Evolutionary conservation across 1,140 invertebrate species (phyloP), one percentile per base, ranked within the genome.

Genomic region (Ruditapes philippinarum): DNA sequence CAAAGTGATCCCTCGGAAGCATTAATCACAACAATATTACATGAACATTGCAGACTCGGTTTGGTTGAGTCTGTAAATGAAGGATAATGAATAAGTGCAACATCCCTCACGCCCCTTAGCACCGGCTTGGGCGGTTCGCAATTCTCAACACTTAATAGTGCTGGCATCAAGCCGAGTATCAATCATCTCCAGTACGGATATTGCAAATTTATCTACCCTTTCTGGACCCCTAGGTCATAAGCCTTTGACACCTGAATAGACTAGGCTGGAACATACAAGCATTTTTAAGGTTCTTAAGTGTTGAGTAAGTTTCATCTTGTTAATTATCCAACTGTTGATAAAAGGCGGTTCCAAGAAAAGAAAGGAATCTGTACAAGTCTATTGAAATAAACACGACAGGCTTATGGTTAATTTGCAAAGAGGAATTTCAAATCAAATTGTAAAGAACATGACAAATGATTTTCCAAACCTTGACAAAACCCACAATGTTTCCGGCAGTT

Each of bases 391-490:
- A 14, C 4, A 57, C n/a, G 4, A 22, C n/a, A 57, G 7, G 17
- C 4, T 22, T 22, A 5, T 3, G 3, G 19, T 11, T 7, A 5
- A 11, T 14, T 4, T 11, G 7, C n/a, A 11, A 3, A 57, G 17
- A 57, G n/a, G 4, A n/a, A 57, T 3, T 57, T 22, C n/a, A 22
- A 5, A 17, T 11, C 45, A 22, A 22, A 19, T 5, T 57, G 7
- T 3, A 22, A 11, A 14, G n/a, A 57, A 3, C 51, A 22, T 57
- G 45, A 11, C 19, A 11, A 11, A 49, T 49, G 9, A 11, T 49
- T n/a, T 57, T 57, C 38, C 51, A 73, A 22, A 85, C 84, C 84
- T 42, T 57, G 11, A 42, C 84, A 87, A 65, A 87, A 76, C 9
- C 70, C 73, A 42, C 84, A 87, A n/a, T 51, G 33, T 4, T 38